Percentiles rank a stretch among this genome's conserved stretches.
phyloP scores from a whole-genome alignment of 1,140 invertebrate genomes.

The Philopotamus ludificatus region DNA sequence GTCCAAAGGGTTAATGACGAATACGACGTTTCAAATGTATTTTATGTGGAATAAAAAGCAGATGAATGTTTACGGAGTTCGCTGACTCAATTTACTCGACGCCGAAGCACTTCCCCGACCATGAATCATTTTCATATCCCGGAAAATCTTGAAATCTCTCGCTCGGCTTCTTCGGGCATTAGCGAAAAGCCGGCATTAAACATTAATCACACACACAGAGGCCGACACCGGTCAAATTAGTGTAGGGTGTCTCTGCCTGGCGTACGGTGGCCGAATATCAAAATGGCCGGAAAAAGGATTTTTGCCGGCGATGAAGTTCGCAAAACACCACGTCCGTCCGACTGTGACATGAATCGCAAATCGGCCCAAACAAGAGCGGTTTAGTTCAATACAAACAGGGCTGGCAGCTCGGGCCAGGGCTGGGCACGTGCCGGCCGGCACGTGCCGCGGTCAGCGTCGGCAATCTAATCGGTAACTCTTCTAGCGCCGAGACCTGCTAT shows the following conservation, averaged over 20 bases:
- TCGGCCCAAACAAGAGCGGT: slow-evolving; percentile 11
- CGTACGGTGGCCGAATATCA: not conserved
- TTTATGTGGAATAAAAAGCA: too few species aligned
- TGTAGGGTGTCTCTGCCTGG: not conserved
- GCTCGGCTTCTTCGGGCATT: too few species aligned
- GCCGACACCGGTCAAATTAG: not conserved
- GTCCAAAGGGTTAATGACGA: too few species aligned
- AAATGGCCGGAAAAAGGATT: not conserved
- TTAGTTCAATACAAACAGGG: slow-evolving; percentile 24
- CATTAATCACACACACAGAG: too few species aligned
- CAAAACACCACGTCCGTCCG: not conserved
- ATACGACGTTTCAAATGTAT: too few species aligned
- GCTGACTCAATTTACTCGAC: too few species aligned
- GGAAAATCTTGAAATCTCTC: too few species aligned
- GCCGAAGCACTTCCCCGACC: too few species aligned
- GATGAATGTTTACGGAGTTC: too few species aligned
- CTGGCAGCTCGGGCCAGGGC: not conserved
- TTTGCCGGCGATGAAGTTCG: not conserved
- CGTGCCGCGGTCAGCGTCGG: slow-evolving; percentile 24
- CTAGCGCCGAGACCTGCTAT: not conserved
- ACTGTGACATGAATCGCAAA: slow-evolving; percentile 22
- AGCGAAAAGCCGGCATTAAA: too few species aligned
- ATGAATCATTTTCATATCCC: too few species aligned
- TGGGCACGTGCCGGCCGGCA: slow-evolving; percentile 10
- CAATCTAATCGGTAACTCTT: slow-evolving; percentile 26